Evolutionary conservation across 2,888 invertebrate genomes (phyloP).

Genomic region (Caenorhabditis zanzibari): DNA sequence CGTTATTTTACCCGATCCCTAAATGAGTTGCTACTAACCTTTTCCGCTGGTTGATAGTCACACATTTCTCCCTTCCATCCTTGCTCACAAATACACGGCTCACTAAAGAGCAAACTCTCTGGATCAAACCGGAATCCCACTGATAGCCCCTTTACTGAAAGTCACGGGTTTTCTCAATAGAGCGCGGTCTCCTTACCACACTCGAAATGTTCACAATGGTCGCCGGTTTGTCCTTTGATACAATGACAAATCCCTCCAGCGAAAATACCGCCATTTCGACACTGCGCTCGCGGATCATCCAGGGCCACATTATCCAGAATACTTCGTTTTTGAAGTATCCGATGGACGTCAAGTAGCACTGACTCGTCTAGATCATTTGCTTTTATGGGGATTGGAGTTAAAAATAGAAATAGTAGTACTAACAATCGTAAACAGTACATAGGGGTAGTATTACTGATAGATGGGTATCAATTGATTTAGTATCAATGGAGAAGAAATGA

Average conservation of each 20-base stretch:
- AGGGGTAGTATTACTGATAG: conserved; percentile 22
- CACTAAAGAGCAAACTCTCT: conserved; percentile 74
- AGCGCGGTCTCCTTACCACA: conserved; percentile 68
- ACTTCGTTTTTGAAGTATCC: conserved; percentile 66
- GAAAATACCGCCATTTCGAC: conserved; percentile 74
- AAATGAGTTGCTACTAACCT: too few relatives aligned
- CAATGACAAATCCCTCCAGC: conserved; percentile 75
- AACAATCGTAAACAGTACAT: conserved; percentile 49
- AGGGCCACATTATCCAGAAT: conserved; percentile 68
- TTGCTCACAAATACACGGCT: conserved; percentile 76
- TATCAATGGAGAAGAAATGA: conserved; percentile 14
- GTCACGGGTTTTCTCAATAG: neutral
- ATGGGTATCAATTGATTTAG: conserved; percentile 31
- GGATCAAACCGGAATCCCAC: conserved; percentile 79
- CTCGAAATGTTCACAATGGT: conserved; percentile 76
- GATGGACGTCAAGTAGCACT: conserved; percentile 32
- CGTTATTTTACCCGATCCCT: too few relatives aligned
- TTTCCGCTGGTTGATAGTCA: conserved; percentile 76
- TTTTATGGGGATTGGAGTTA: conserved; percentile 7
- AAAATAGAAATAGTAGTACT: conserved; percentile 33
- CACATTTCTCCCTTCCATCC: conserved; percentile 80
- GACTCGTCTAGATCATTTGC: conserved; percentile 25
- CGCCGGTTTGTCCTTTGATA: conserved; percentile 76
- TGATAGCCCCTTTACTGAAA: conserved; percentile 78
- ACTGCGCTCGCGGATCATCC: conserved; percentile 69